Conservation (phyloP, 2,797 vertebrate genomes). For the Distichodus sexfasciatus region DNA sequence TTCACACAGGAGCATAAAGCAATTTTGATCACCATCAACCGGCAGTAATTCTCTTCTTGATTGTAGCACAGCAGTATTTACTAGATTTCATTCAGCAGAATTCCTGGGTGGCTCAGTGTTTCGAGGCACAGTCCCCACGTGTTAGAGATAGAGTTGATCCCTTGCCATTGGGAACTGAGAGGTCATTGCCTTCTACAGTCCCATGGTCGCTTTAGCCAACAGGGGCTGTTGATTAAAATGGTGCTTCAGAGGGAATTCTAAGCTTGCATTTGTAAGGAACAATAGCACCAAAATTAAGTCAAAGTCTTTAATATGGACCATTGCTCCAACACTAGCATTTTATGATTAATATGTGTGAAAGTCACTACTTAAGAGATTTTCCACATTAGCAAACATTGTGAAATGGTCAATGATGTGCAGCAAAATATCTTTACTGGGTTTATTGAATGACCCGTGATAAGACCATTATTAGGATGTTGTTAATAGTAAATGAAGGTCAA, state of each 20-base stretch:
- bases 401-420: background rate
- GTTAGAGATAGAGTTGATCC: conserved; percentile 59
- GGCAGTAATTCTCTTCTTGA: conserved; percentile 53
- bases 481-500: no score
- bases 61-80: conserved; percentile 49
- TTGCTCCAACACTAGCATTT: conserved; percentile 14
- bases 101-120: conserved; percentile 57
- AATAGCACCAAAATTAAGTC: conserved; percentile 31
- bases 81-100: conserved; percentile 18
- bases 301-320: conserved; percentile 30
- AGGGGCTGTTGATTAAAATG: conserved; percentile 45
- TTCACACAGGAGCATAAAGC: conserved; percentile 58
- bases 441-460: conserved; percentile 10
- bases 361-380: conserved; percentile 39
- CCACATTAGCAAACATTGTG: conserved; percentile 6
- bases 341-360: conserved; percentile 47
- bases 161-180: conserved; percentile 48
- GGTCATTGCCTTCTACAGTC: conserved; percentile 46
- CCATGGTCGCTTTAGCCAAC: conserved; percentile 21
- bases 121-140: conserved; percentile 54
- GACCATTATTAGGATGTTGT: background rate
- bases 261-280: conserved; percentile 31
- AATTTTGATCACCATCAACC: conserved; percentile 64
- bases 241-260: conserved; percentile 30
- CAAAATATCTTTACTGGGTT: background rate